Percentiles rank a stretch among this genome's conserved stretches.
Conservation (phyloP, 2,113 vertebrate species). For the Eonycteris spelaea region DNA sequence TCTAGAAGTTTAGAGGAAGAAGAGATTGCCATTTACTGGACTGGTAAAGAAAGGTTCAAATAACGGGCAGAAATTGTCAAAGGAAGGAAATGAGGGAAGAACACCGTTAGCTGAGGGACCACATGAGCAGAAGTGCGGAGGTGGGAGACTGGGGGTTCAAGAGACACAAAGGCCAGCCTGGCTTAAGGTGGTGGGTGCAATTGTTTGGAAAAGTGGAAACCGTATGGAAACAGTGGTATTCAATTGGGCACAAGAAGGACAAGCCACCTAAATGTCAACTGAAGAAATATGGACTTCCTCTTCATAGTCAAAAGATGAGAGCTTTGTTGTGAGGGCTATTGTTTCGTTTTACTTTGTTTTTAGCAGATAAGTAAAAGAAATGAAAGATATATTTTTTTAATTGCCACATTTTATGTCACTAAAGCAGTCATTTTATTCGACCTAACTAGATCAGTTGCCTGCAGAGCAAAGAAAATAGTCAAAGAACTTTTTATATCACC, state of each 20-base stretch:
- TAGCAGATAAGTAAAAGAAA: background rate
- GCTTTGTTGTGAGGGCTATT: background rate
- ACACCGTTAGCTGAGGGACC: background rate
- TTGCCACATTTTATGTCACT: background rate
- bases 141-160: rapidly evolving
- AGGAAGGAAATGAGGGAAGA: background rate
- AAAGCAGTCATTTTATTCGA: background rate
- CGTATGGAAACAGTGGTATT: background rate
- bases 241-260: background rate
- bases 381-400: background rate
- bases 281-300: background rate
- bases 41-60: background rate
- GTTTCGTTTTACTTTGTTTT: background rate
- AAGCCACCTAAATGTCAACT: background rate
- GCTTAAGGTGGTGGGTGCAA: no score
- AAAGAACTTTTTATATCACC: background rate
- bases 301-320: background rate
- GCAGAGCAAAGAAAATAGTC: background rate
- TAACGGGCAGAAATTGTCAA: background rate
- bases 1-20: background rate
- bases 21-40: background rate
- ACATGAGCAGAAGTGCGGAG: background rate
- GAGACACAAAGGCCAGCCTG: background rate
- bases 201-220: background rate
- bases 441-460: background rate